These are phyloP conservation scores for Coturnix japonica DNA, from an alignment of 2,113 vertebrate species.

Conservation along the genomic window DNA sequence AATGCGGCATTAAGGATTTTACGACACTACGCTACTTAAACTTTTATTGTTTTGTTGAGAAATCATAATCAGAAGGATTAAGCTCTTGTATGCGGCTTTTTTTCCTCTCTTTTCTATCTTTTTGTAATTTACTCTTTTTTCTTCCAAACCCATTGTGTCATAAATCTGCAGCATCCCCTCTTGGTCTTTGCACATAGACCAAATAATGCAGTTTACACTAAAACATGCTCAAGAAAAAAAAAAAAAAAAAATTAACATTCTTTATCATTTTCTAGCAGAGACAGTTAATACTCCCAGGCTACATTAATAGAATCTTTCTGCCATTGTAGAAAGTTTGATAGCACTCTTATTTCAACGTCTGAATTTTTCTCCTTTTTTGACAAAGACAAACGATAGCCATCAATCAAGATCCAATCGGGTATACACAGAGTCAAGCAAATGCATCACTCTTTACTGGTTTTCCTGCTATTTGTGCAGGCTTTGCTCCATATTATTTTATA, in stretches of 20 bases:
- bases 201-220: conserved; percentile 80
- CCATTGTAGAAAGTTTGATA: conserved; percentile 90
- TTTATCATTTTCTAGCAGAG: conserved; percentile 84
- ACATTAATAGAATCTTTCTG: conserved; percentile 88
- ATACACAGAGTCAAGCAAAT: conserved; percentile 81
- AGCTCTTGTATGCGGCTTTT: conserved; percentile 63
- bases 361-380: conserved; percentile 86
- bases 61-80: conserved; percentile 89
- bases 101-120: not conserved
- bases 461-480: conserved; percentile 84
- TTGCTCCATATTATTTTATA: conserved; percentile 87
- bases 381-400: conserved; percentile 93
- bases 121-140: conserved; percentile 39
- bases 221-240: conserved; percentile 73
- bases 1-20: conserved; percentile 78
- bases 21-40: conserved; percentile 83
- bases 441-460: conserved; percentile 86
- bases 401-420: conserved; percentile 90
- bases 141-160: conserved; percentile 66
- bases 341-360: conserved; percentile 87
- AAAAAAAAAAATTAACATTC: conserved; percentile 77
- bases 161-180: conserved; percentile 71
- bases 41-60: conserved; percentile 81
- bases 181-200: conserved; percentile 68
- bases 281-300: conserved; percentile 81